A percentile compares a stretch with the other conserved stretches of the same genome.
phyloP scores from a whole-genome alignment of 2,888 invertebrate species.

The Cloeon dipterum region DNA sequence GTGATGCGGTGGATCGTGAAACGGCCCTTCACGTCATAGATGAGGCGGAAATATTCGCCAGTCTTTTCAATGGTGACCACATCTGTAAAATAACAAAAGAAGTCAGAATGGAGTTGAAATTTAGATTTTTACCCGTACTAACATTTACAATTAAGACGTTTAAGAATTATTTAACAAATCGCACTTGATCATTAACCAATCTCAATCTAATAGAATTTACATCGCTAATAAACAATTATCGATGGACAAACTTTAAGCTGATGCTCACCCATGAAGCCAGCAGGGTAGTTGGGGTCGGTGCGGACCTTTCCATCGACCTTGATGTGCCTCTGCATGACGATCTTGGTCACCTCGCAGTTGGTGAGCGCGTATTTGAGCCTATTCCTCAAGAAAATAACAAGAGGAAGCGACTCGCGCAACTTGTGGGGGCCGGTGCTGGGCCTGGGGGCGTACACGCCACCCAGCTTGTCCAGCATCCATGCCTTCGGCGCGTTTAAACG shows the following conservation, averaged over 20 bases:
- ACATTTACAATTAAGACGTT: too few relatives aligned
- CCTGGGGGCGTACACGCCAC: constrained; percentile 92
- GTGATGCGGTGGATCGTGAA: constrained; percentile 95
- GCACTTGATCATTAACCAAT: too few relatives aligned
- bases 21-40: constrained; percentile 97
- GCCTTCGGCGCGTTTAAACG: constrained; percentile 96
- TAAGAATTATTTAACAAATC: not conserved
- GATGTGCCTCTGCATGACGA: constrained; percentile 92
- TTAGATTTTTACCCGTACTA: not conserved
- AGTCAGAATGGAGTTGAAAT: too few relatives aligned
- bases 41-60: constrained; percentile 87
- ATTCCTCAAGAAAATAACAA: constrained; percentile 91
- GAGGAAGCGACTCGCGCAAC: constrained; percentile 84
- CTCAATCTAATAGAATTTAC: too few relatives aligned
- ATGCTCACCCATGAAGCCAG: constrained; percentile 96
- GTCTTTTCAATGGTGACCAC: constrained; percentile 97
- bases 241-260: too few relatives aligned
- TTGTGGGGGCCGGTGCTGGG: constrained; percentile 97
- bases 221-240: too few relatives aligned
- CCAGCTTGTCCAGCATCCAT: constrained; percentile 99
- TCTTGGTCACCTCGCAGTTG: constrained; percentile 89
- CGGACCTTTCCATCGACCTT: constrained; percentile 97
- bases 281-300: constrained; percentile 91
- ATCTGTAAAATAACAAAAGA: constrained; percentile 37
- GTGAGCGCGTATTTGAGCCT: constrained; percentile 95